phyloP scores from a whole-genome alignment of 2,888 invertebrate species.

The Oscheius sp. region DNA sequence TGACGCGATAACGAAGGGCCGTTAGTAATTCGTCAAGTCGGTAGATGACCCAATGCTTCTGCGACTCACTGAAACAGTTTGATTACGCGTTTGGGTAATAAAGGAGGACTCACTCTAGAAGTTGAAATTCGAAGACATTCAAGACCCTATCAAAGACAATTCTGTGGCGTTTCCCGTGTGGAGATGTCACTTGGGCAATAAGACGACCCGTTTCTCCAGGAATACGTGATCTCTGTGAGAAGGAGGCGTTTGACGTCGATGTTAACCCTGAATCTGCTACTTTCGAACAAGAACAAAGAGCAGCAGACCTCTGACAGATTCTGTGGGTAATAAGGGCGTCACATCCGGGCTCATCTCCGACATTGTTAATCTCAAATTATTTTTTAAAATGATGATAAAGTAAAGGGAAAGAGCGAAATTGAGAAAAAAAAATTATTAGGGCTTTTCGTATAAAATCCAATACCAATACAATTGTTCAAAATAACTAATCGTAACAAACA shows the following conservation, averaged over 20 bases:
- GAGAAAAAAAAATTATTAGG: neutral
- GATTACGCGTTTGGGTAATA: neutral
- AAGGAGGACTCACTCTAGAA: slow-evolving; percentile 53
- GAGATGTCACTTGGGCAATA: slow-evolving; percentile 53
- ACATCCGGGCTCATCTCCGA: neutral
- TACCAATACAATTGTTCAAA: neutral
- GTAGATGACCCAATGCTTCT: slow-evolving; percentile 56
- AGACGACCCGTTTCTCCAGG: slow-evolving; percentile 48
- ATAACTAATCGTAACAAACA: too few relatives aligned
- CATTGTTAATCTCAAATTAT: neutral
- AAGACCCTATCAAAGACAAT: slow-evolving; percentile 59
- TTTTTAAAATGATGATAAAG: neutral
- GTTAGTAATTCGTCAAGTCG: slow-evolving; percentile 60
- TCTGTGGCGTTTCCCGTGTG: slow-evolving; percentile 61
- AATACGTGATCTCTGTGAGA: slow-evolving; percentile 43
- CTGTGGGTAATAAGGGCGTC: neutral
- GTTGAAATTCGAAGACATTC: slow-evolving; percentile 60
- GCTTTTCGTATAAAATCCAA: neutral
- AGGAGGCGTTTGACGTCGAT: slow-evolving; percentile 34
- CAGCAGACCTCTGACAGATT: slow-evolving; percentile 10
- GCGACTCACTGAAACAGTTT: slow-evolving; percentile 47
- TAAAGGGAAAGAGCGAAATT: neutral
- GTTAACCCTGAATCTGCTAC: slow-evolving; percentile 40
- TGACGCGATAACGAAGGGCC: slow-evolving; percentile 47
- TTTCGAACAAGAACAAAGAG: slow-evolving; percentile 5